Base-by-base conservation (phyloP, 1,140 invertebrate genomes). In the Listronotus bonariensis region DNA sequence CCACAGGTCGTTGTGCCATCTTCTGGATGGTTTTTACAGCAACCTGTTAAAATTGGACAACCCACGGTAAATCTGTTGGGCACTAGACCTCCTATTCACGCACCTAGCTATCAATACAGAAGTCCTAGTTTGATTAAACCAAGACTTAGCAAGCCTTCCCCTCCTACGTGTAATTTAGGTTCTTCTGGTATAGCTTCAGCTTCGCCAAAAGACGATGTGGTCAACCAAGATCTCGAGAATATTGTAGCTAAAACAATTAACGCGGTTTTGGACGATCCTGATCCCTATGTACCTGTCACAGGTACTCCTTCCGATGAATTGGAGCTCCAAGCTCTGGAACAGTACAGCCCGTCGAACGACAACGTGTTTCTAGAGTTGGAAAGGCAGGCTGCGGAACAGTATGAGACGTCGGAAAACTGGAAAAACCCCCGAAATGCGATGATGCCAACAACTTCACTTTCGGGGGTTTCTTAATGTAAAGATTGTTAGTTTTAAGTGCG, bases 401-500 rank as follows among this genome's bases (percentile, higher is more conserved):
- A 75, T 63, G 72, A 77, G 10, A 54, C 65, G 59, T 70, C 74
- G 72, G 74, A 76, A 77, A 77, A 77, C 74, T 74, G 48, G 60
- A 67, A 51, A 40, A 54, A 70, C 74, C 74, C 74, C 73, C 74
- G 73, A 76, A 69, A 65, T 15, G 40, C 51, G n/a, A 52, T 48
- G 45, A 49, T 7, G 7, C 7, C 6, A 14, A 18, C 62, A 36
- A 34, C 41, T 55, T 70, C 31, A 52, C 59, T 58, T 71, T 76
- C 73, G 73, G 74, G 74, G 74, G 74, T 72, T 63, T 32, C 46
- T n/a, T 36, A 48, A 56, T 6, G 42, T 51, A 32, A 34, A 32
- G 10, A 31, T 14, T 1, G 52, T 54, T 54, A 54, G 52, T 3
- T 36, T 54, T 54, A 54, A 11, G 53, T 26, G 46, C 46, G 34